Conservation (phyloP, 1,140 invertebrate species). For the Goniozus legneri region DNA sequence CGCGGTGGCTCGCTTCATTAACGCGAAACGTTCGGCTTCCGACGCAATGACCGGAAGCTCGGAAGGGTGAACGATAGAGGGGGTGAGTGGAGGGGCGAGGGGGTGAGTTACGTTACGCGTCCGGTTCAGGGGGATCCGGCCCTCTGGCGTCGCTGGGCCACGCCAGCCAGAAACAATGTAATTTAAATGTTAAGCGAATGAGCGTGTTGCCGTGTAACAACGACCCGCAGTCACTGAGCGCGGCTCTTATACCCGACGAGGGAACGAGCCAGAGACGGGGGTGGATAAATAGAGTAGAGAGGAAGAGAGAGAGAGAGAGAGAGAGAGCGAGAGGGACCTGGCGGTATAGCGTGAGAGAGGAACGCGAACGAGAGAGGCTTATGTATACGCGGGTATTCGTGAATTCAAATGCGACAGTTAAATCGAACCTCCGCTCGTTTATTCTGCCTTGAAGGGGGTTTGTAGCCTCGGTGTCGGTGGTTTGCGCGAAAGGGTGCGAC, state of each 20-base stretch:
- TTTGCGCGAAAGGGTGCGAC: slow-evolving; percentile 3
- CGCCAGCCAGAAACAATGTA: slow-evolving; percentile 33
- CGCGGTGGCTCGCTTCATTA: background rate
- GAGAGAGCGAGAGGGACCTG: background rate
- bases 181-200: slow-evolving; percentile 46
- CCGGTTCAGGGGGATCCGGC: slow-evolving; percentile 11
- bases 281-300: background rate
- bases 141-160: background rate
- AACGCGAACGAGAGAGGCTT: background rate
- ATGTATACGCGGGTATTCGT: slow-evolving; percentile 21
- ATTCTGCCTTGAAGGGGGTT: slow-evolving; percentile 30
- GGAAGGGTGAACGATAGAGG: background rate
- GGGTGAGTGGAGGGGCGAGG: slow-evolving; percentile 1
- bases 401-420: slow-evolving; percentile 43
- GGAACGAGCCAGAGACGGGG: too few relatives aligned
- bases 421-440: slow-evolving; percentile 42
- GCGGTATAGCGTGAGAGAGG: background rate
- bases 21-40: background rate
- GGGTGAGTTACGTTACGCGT: background rate
- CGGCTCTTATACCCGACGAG: too few relatives aligned
- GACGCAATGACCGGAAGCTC: background rate
- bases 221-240: background rate
- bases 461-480: slow-evolving; percentile 6
- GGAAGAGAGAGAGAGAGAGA: background rate
- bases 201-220: background rate